Evolutionary conservation across 1,140 invertebrate species (phyloP).

Genomic region (Teleogryllus occipitalis): DNA sequence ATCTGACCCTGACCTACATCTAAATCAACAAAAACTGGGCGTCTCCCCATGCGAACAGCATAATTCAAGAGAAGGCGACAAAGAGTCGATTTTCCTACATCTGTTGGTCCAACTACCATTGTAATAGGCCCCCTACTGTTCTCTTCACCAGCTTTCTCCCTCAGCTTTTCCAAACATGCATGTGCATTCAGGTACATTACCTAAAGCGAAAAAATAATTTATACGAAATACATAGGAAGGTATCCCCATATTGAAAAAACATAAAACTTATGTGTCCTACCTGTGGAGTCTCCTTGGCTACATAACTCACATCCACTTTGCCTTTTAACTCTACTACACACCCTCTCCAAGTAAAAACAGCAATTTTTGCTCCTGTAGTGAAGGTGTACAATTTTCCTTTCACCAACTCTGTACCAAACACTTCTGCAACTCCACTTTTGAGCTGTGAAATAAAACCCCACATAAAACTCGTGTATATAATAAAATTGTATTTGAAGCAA

Average conservation of each 20-base stretch:
- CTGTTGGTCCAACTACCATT: constrained; percentile 88
- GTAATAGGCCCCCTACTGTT: constrained; percentile 68
- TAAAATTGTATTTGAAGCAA: not conserved
- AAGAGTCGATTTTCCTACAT: constrained; percentile 94
- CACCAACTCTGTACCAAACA: constrained; percentile 94
- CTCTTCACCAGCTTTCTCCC: constrained; percentile 65
- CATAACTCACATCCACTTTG: constrained; percentile 85
- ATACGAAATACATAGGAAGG: too few species aligned
- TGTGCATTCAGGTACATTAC: constrained; percentile 90
- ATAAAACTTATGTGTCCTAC: constrained; percentile 54
- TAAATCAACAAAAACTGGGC: constrained; percentile 88
- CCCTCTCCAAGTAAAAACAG: constrained; percentile 94
- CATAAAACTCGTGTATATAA: not conserved
- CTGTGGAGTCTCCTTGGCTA: constrained; percentile 95
- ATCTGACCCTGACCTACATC: constrained; percentile 94
- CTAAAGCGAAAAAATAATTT: constrained; percentile 26
- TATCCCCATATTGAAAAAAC: constrained; percentile 42
- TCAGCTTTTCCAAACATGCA: constrained; percentile 82
- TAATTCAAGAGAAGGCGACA: constrained; percentile 88
- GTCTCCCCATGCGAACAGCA: constrained; percentile 73
- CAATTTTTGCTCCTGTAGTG: constrained; percentile 82
- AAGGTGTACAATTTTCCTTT: constrained; percentile 91
- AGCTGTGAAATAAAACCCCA: constrained; percentile 46
- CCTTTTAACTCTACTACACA: constrained; percentile 77
- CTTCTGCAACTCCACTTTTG: constrained; percentile 80